Percentiles rank a stretch among this genome's conserved stretches.
These are phyloP conservation scores for Loris lydekkerianus DNA, from an alignment of 2,797 vertebrate species.

Conservation along the genomic window DNA sequence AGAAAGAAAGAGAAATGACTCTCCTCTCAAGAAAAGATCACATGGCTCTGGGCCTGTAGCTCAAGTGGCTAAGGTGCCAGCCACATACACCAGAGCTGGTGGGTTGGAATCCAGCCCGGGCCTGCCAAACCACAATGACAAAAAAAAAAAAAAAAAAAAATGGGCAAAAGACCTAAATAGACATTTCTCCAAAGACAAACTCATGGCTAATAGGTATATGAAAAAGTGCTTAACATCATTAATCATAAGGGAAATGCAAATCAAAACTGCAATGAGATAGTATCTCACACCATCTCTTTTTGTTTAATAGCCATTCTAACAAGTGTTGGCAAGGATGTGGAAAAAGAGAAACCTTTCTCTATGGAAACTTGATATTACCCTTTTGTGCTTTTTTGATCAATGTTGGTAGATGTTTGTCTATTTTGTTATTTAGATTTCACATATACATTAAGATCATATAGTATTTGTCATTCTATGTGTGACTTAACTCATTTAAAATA, in stretches of 20 bases:
- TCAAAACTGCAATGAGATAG: not conserved
- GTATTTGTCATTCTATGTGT: too few relatives aligned
- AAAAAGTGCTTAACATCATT: not conserved
- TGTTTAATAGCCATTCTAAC: not conserved
- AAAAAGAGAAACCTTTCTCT: not conserved
- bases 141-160: not conserved
- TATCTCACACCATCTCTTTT: not conserved
- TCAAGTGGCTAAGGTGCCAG: too few relatives aligned
- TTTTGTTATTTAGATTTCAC: not conserved
- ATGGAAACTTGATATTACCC: not conserved
- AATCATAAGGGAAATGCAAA: not conserved
- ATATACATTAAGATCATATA: too few relatives aligned
- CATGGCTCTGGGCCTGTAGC: too few relatives aligned
- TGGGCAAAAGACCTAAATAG: not conserved
- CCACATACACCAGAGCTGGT: too few relatives aligned
- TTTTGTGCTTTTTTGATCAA: not conserved
- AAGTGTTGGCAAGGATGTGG: not conserved
- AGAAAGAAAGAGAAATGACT: too few relatives aligned
- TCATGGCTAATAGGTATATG: not conserved
- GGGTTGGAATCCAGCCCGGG: too few relatives aligned
- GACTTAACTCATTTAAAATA: too few relatives aligned
- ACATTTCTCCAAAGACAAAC: not conserved
- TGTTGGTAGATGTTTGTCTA: not conserved
- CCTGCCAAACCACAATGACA: too few relatives aligned
- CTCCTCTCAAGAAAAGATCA: too few relatives aligned